Evolutionary conservation across 2,888 invertebrate species (phyloP).

Genomic region (Elmis aenea): DNA sequence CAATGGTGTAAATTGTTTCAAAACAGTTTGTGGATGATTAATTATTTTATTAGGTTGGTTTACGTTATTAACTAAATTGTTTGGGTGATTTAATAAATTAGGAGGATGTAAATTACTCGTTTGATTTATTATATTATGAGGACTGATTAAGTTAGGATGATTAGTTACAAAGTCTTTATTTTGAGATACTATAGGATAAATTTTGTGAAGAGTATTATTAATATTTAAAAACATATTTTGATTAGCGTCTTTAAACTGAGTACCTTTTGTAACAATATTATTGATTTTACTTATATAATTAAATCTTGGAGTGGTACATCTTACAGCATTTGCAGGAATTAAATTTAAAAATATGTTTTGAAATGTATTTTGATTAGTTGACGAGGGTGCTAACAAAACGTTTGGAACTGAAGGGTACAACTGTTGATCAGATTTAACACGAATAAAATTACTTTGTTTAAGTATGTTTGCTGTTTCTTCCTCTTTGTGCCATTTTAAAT

Average conservation of each 20-base stretch:
- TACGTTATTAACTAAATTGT: too few relatives aligned
- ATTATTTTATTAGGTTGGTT: too few relatives aligned
- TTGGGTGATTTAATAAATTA: too few relatives aligned
- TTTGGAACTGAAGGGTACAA: slow-evolving; percentile 9
- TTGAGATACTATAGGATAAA: slow-evolving; percentile 28
- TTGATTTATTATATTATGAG: too few relatives aligned
- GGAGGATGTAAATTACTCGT: too few relatives aligned
- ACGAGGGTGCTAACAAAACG: slow-evolving; percentile 8
- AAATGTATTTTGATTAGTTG: slow-evolving; percentile 27
- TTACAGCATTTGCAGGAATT: slow-evolving; percentile 30
- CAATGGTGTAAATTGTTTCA: background rate
- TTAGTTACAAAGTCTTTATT: slow-evolving; percentile 11
- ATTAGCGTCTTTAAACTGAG: slow-evolving; percentile 31
- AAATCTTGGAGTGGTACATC: slow-evolving; percentile 6
- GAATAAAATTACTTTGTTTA: slow-evolving; percentile 5
- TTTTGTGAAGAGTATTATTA: slow-evolving; percentile 38
- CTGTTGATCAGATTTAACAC: slow-evolving; percentile 8
- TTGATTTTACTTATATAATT: slow-evolving; percentile 4
- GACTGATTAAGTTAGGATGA: too few relatives aligned
- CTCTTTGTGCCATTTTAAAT: slow-evolving; percentile 9
- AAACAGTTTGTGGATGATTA: too few relatives aligned
- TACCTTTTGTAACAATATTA: background rate
- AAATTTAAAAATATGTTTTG: slow-evolving; percentile 41
- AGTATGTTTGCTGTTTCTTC: slow-evolving; percentile 4
- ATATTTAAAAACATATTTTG: slow-evolving; percentile 41